Conservation (phyloP, 2,888 invertebrate genomes). For the Conchocele bisecta region DNA sequence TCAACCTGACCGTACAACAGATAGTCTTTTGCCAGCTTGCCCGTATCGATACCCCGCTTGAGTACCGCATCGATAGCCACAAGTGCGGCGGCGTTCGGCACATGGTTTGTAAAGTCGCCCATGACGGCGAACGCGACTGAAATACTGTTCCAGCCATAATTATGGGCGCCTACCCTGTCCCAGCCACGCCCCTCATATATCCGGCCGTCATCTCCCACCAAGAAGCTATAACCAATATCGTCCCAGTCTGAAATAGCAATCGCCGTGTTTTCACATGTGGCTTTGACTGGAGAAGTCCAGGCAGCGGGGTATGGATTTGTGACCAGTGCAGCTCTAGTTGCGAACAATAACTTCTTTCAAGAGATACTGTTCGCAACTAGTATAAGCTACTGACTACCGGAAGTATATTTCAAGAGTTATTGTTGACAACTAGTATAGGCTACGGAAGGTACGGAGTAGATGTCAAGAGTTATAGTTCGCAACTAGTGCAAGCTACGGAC, state of each 20-base stretch:
- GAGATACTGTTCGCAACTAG: too few relatives aligned
- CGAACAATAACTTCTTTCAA: too few relatives aligned
- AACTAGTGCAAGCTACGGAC: too few relatives aligned
- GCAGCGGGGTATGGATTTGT: too few relatives aligned
- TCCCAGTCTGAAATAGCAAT: constrained; percentile 66
- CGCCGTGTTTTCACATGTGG: too few relatives aligned
- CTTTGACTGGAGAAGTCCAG: too few relatives aligned
- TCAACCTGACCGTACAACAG: constrained; percentile 69
- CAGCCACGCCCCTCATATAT: constrained; percentile 90
- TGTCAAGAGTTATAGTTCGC: too few relatives aligned
- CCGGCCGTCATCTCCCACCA: constrained; percentile 90
- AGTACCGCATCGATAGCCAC: constrained; percentile 65
- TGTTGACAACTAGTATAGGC: too few relatives aligned
- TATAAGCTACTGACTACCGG: too few relatives aligned
- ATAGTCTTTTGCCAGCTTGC: constrained; percentile 59
- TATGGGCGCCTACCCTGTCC: constrained; percentile 89
- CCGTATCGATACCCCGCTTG: constrained; percentile 61
- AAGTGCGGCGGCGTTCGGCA: constrained; percentile 64
- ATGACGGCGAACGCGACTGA: constrained; percentile 65
- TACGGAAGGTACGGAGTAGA: too few relatives aligned
- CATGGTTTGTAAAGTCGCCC: constrained; percentile 66
- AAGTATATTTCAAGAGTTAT: too few relatives aligned
- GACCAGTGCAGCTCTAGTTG: too few relatives aligned
- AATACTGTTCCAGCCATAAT: constrained; percentile 85
- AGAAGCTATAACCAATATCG: constrained; percentile 85